These are phyloP conservation scores for Nymphicus hollandicus DNA, from an alignment of 2,113 vertebrate species.

Conservation along the genomic window DNA sequence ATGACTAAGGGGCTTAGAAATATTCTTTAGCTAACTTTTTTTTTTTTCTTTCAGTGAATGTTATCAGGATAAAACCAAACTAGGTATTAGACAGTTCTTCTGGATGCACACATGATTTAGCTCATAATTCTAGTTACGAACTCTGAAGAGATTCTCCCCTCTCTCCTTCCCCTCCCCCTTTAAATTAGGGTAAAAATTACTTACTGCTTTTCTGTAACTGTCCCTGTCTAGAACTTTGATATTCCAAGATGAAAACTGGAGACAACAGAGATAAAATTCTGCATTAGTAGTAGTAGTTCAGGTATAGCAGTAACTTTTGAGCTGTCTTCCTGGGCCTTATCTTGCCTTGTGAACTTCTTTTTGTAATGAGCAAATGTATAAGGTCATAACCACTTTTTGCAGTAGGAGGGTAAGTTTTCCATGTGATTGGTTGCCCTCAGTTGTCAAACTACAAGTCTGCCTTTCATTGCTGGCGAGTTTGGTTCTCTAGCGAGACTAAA, in stretches of 20 bases:
- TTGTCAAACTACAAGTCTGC: neutral
- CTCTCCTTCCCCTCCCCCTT: neutral
- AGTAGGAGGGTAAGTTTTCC: neutral
- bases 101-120: neutral
- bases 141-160: neutral
- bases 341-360: neutral
- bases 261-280: neutral
- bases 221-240: neutral
- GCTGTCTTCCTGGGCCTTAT: neutral
- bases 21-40: neutral
- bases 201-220: neutral
- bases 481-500: neutral
- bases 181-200: fast-evolving
- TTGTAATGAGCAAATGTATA: neutral
- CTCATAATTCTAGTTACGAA: neutral
- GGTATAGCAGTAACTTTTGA: neutral
- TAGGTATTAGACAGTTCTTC: neutral
- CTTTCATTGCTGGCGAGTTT: neutral
- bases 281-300: neutral
- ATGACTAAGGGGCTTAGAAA: neutral
- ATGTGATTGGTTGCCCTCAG: neutral
- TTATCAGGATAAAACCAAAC: neutral
- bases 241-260: neutral
- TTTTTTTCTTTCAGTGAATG: neutral
- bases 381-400: neutral